These are phyloP conservation scores for Xylocopa sonorina DNA, from an alignment of 1,140 invertebrate species.

Conservation along the genomic window DNA sequence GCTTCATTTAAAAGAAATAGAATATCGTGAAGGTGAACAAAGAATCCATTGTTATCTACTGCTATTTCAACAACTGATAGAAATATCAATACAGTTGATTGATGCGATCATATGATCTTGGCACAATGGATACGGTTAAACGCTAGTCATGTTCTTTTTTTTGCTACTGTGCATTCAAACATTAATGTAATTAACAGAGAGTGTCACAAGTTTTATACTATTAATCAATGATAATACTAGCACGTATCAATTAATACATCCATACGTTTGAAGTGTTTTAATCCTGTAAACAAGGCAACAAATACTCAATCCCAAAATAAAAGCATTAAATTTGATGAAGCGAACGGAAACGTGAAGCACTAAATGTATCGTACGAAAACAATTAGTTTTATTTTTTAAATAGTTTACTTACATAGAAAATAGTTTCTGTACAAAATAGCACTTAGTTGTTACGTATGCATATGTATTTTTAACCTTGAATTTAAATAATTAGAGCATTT, in stretches of 20 bases:
- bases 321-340: background rate
- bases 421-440: too few species aligned
- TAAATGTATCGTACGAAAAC: background rate
- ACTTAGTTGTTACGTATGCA: too few species aligned
- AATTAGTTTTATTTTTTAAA: background rate
- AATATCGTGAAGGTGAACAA: constrained; percentile 22
- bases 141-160: background rate
- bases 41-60: constrained; percentile 7
- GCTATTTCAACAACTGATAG: background rate
- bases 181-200: constrained; percentile 32
- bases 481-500: too few species aligned
- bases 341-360: background rate
- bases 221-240: background rate
- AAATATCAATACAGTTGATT: background rate
- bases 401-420: too few species aligned
- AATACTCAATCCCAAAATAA: background rate
- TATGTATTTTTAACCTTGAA: too few species aligned
- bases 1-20: background rate
- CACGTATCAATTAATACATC: background rate
- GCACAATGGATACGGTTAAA: background rate
- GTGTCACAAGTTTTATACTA: background rate
- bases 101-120: background rate
- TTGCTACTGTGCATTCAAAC: background rate
- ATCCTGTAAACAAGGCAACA: background rate
- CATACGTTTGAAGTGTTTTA: background rate